Evolutionary conservation across 2,888 invertebrate genomes (phyloP).

Genomic region (Spatulosminthurus flaviceps): DNA sequence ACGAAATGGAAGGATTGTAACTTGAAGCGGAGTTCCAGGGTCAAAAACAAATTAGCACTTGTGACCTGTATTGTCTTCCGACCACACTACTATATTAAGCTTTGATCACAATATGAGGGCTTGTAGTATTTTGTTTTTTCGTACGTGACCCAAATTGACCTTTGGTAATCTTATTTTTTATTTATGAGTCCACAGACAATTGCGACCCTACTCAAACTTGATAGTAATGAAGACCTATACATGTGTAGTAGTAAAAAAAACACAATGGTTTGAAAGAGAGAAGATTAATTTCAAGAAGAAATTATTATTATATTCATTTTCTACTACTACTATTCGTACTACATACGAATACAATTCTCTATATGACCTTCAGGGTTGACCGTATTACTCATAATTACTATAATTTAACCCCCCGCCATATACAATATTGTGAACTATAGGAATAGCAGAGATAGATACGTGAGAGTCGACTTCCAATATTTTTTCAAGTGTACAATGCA

Average conservation of each 20-base stretch:
- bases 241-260: neutral
- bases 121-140: neutral
- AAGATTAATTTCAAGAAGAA: constrained; percentile 1
- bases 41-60: neutral
- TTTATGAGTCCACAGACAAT: neutral
- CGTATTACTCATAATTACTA: constrained; percentile 18
- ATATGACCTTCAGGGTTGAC: neutral
- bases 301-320: neutral
- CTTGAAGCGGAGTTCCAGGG: neutral
- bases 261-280: neutral
- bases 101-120: neutral
- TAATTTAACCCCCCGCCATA: neutral
- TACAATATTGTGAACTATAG: no score
- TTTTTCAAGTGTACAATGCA: neutral
- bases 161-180: constrained; percentile 20
- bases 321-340: no score
- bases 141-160: constrained; percentile 14
- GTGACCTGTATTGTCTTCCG: constrained; percentile 2
- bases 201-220: neutral
- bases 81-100: neutral
- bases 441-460: neutral
- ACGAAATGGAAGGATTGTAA: neutral
- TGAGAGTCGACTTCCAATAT: neutral
- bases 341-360: neutral
- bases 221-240: neutral